Base-by-base conservation (phyloP, 2,113 vertebrate genomes). In the Edolisoma coerulescens region DNA sequence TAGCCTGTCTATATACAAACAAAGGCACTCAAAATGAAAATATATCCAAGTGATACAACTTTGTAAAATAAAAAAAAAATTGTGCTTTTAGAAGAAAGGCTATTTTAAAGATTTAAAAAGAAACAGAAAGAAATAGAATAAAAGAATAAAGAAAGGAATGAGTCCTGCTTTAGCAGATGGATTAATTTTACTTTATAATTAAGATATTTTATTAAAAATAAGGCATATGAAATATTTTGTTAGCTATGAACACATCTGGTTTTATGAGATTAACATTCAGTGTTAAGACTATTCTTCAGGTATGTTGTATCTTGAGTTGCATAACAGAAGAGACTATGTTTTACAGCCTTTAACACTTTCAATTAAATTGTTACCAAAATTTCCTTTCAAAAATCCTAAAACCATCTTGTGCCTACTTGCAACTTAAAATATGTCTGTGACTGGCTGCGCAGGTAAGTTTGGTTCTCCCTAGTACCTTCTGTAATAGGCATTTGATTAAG, bases 21-120 rank as follows among this genome's bases (percentile, higher is more conserved):
- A 95, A 90, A 89, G 57, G 39, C 79, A 67, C n/a, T 81, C 50
- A 74, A 80, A 91, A 73, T 80, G 6, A 90, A 88, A 94, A 93
- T 64, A 86, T 10, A 86, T 45, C 26, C 24, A 47, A 93, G 23
- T 60, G 71, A 85, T 95, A 94, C 81, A 93, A 86, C 6, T 65
- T 44, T 37, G 30, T 67, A 83, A 89, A 93, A 65, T 49, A 83
- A 37, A 2, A 16, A 37, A 39, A 67, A 17, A 9, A 16, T 28
- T 33, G 21, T 79, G 12, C 26, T 63, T 79, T 85, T 53, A 56
- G 16, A 60, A 89, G 57, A 95, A 85, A 33, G 5, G 26, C 16
- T 91, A 42, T 42, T 93, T 83, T 39, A 74, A 94, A 92, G 64
- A 8, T 70, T 89, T 84, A 24, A 74, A 69, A 82, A 79, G 7